Evolutionary conservation across 2,888 invertebrate species (phyloP), one percentile per base, ranked within the genome.

Genomic region (Nesidiocoris tenuis): DNA sequence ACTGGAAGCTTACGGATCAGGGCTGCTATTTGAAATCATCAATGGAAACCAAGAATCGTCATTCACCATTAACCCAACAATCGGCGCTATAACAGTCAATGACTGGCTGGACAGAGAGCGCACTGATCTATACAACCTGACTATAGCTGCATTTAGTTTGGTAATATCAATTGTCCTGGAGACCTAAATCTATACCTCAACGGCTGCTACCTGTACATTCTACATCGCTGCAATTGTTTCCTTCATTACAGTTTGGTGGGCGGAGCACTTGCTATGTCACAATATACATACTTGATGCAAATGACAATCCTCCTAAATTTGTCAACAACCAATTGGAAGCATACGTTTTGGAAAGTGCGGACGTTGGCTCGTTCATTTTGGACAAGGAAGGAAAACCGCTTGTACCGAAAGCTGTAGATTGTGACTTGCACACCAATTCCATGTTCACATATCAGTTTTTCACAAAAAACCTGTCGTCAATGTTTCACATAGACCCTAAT

Each of bases 211-310:
- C n/a, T n/a, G n/a, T n/a, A n/a, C n/a, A n/a, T n/a, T n/a, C n/a
- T n/a, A n/a, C n/a, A n/a, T n/a, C n/a, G n/a, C n/a, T n/a, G n/a
- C 12, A 39, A 21, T 65, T 65, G 12, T 39, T 12, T 65, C 2
- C 17, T 65, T 75, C 71, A 75, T 83, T 83, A 72, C 81, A 87
- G 87, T 88, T 88, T 22, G 88, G 88, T 22, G 90, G 91, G 7
- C 87, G 87, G 59, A 55, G 64, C n/a, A 56, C 55, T n/a, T 90
- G 91, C 79, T 88, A 86, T 80, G 89, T 95, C 22, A 85, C 91
- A n/a, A 89, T 96, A 76, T 94, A 95, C 85, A 90, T 96, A 78
- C 85, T 95, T 77, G 96, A 96, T 84, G 88, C 89, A 81, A 96
- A 96, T 85, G 95, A 95, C 84, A 93, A 91, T 84, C 86, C 90